phyloP scores from a whole-genome alignment of 1,140 invertebrate genomes.

The Temnothorax longispinosus region DNA sequence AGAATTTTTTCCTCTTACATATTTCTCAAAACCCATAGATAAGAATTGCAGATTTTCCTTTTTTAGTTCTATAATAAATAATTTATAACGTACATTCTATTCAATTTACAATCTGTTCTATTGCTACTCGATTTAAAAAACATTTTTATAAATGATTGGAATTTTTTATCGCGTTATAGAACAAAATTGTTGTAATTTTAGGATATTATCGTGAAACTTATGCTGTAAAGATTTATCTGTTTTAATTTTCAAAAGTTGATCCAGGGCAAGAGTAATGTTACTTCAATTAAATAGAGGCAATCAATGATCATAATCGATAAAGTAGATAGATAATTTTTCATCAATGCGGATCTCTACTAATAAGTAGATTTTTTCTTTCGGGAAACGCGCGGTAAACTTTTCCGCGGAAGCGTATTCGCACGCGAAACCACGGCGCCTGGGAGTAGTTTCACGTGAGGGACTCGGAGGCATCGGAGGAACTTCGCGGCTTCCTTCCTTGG shows the following conservation, averaged over 20 bases:
- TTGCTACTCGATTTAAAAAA: not conserved
- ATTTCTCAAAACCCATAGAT: conserved; percentile 4
- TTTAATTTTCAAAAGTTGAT: not conserved
- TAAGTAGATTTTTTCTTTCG: not conserved
- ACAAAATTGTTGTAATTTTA: not conserved
- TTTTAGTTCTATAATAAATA: not conserved
- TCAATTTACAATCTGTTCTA: not conserved
- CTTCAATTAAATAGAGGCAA: not conserved
- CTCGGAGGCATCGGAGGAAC: conserved; percentile 30
- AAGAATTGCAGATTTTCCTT: not conserved
- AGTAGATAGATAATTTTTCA: not conserved
- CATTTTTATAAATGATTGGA: not conserved
- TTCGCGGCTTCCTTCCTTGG: conserved; percentile 60
- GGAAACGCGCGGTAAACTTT: not conserved
- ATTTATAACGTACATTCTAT: not conserved
- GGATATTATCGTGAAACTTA: not conserved
- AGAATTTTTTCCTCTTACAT: not conserved
- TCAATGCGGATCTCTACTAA: not conserved
- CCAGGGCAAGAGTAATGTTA: not conserved
- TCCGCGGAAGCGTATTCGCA: not conserved
- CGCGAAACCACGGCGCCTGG: not conserved
- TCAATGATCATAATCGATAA: not conserved
- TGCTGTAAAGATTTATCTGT: not conserved
- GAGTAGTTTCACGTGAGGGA: conserved; percentile 21
- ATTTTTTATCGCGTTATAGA: not conserved